Evolutionary conservation across 1,140 invertebrate genomes (phyloP).

Genomic region (Neodiprion fabricii): DNA sequence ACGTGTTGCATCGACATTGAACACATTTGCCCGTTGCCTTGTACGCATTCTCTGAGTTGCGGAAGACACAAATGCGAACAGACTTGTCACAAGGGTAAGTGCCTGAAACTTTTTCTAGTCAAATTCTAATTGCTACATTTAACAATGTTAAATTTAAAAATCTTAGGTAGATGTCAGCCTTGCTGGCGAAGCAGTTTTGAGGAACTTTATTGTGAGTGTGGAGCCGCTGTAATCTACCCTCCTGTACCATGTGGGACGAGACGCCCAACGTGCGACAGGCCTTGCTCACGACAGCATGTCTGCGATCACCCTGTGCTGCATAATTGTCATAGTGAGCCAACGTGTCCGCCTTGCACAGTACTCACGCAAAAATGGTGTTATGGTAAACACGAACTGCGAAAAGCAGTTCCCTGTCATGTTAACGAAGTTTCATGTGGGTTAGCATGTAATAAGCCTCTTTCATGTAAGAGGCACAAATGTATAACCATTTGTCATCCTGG

Average conservation of each 20-base stretch:
- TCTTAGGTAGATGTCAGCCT: conserved; percentile 73
- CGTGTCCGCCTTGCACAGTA: conserved; percentile 93
- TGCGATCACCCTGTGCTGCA: conserved; percentile 86
- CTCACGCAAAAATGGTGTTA: conserved; percentile 88
- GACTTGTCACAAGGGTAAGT: conserved; percentile 81
- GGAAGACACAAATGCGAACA: conserved; percentile 88
- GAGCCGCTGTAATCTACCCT: conserved; percentile 82
- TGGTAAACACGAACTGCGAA: conserved; percentile 86
- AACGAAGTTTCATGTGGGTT: conserved; percentile 90
- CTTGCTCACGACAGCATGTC: conserved; percentile 77
- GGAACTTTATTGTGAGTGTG: conserved; percentile 92
- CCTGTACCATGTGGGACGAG: conserved; percentile 91
- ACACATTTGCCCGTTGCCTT: conserved; percentile 85
- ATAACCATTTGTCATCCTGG: conserved; percentile 70
- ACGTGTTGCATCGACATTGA: conserved; percentile 86
- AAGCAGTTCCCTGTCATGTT: conserved; percentile 89
- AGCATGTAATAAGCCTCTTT: conserved; percentile 78
- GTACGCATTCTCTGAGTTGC: conserved; percentile 82
- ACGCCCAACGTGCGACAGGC: conserved; percentile 78
- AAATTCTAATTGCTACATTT: background rate
- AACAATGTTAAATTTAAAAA: background rate
- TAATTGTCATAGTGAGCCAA: conserved; percentile 71
- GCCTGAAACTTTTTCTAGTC: background rate
- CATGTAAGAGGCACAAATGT: conserved; percentile 83
- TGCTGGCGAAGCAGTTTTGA: conserved; percentile 89